Conservation (phyloP, 1,140 invertebrate genomes). For the Pogonomyrmex barbatus region DNA sequence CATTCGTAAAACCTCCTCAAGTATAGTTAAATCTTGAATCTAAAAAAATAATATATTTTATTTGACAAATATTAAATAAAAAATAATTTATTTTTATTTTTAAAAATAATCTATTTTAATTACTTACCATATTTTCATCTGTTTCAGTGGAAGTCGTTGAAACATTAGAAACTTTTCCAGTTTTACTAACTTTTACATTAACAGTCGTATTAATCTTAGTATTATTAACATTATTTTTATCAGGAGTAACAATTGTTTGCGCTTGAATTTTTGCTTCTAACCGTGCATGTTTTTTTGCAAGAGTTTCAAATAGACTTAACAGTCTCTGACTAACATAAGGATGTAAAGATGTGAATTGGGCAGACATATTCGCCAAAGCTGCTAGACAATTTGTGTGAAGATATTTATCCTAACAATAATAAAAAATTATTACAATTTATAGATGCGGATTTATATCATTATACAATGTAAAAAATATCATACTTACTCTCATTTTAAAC, state of each 20-base stretch:
- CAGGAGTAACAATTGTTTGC: conserved; percentile 64
- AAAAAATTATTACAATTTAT: conserved; percentile 25
- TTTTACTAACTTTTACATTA: conserved; percentile 74
- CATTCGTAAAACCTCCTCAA: conserved; percentile 99
- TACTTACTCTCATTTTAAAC: conserved; percentile 94
- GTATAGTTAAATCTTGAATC: conserved; percentile 96
- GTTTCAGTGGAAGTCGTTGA: conserved; percentile 36
- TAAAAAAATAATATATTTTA: conserved; percentile 74
- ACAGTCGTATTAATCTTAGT: conserved; percentile 76
- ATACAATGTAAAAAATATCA: conserved; percentile 1
- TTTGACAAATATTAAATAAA: conserved; percentile 29
- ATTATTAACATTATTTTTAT: conserved; percentile 61
- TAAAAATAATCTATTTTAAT: not conserved
- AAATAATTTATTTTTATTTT: not conserved
- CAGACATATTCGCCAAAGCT: conserved; percentile 98
- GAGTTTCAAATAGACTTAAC: conserved; percentile 94
- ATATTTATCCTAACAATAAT: conserved; percentile 93
- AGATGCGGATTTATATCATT: conserved; percentile 5
- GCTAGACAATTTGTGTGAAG: conserved; percentile 98
- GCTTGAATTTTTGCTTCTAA: conserved; percentile 86
- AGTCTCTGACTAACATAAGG: conserved; percentile 98
- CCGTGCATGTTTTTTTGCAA: conserved; percentile 92
- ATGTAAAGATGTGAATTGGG: conserved; percentile 97
- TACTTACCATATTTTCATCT: conserved; percentile 81
- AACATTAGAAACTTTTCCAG: not conserved